Evolutionary conservation across 2,888 invertebrate genomes (phyloP).

Genomic region (Drosophila meridionalis): DNA sequence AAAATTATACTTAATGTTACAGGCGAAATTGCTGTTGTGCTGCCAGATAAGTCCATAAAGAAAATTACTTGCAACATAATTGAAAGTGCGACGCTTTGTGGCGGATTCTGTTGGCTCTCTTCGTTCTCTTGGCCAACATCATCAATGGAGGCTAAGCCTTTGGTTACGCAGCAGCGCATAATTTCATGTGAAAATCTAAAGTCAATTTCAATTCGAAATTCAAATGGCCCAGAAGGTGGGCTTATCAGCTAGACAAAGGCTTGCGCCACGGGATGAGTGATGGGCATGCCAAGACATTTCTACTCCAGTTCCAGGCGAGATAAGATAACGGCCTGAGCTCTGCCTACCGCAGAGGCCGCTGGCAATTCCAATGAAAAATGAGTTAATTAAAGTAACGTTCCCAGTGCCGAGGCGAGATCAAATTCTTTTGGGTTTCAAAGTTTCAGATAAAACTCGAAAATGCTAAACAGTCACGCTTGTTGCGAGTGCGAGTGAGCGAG

Average conservation of each 20-base stretch:
- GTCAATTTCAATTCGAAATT: constrained; percentile 54
- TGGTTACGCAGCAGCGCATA: constrained; percentile 61
- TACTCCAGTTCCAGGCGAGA: constrained; percentile 43
- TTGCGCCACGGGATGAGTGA: constrained; percentile 67
- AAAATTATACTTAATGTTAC: constrained; percentile 85
- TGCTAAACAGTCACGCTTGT: constrained; percentile 59
- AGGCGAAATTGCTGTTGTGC: constrained; percentile 83
- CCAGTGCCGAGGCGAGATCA: constrained; percentile 70
- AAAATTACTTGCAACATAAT: constrained; percentile 83
- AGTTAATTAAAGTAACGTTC: constrained; percentile 83
- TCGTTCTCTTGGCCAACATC: background rate
- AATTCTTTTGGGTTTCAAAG: constrained; percentile 65
- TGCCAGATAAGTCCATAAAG: constrained; percentile 83
- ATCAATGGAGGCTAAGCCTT: constrained; percentile 45
- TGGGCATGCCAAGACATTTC: constrained; percentile 54
- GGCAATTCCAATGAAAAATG: constrained; percentile 83
- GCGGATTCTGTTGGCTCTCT: constrained; percentile 6
- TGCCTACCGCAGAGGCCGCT: constrained; percentile 34
- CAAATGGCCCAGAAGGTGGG: constrained; percentile 30
- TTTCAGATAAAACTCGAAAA: constrained; percentile 66
- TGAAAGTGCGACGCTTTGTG: constrained; percentile 73
- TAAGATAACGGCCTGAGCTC: constrained; percentile 66
- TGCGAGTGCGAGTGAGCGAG: constrained; percentile 33
- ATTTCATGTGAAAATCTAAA: constrained; percentile 57
- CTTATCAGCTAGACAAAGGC: constrained; percentile 69